Evolutionary conservation across 2,113 vertebrate species (phyloP), one percentile per base, ranked within the genome.

Genomic region (Vireo altiloquus): DNA sequence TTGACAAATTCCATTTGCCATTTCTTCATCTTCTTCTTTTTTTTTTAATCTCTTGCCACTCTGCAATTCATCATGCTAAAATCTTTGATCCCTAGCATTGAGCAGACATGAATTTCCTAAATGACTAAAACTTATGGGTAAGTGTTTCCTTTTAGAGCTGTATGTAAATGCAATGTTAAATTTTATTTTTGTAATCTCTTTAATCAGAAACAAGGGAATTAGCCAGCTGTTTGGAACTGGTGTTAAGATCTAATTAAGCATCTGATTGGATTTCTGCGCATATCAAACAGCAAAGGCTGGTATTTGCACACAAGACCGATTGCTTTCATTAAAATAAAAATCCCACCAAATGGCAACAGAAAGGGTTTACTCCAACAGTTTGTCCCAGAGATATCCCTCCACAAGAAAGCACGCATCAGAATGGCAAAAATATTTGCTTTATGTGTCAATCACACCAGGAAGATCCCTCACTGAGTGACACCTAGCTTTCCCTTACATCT

Each of bases 141-240:
- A 97, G 89, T 93, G 92, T 96, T 97, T 96, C 93, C 82, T 97
- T 97, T 97, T 96, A 97, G 90, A 95, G 86, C 89, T 95, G 46
- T 95, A 97, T 97, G 97, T 98, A 99, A 99, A 99, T 98, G 96
- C 88, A 97, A 98, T 98, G 98, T 98, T 99, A 98, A 98, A 98
- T 99, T 99, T 98, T 98, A 98, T 98, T 98, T 99, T 98, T 98
- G 96, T 98, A 99, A 99, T 99, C 98, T 98, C 97, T 98, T 99
- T 99, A 99, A 99, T 99, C 98, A 99, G 99, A 98, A 99, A 96
- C 98, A 97, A 98, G 99, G 99, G 98, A 99, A 99, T 99, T 99
- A 98, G 98, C 98, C 99, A 99, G 99, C 98, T 99, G 99, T 98
- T 98, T 98, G 97, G 94, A 98, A 98, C 97, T 98, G 98, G 95